Conservation (phyloP, 2,113 vertebrate species). For the Mus pahari region DNA sequence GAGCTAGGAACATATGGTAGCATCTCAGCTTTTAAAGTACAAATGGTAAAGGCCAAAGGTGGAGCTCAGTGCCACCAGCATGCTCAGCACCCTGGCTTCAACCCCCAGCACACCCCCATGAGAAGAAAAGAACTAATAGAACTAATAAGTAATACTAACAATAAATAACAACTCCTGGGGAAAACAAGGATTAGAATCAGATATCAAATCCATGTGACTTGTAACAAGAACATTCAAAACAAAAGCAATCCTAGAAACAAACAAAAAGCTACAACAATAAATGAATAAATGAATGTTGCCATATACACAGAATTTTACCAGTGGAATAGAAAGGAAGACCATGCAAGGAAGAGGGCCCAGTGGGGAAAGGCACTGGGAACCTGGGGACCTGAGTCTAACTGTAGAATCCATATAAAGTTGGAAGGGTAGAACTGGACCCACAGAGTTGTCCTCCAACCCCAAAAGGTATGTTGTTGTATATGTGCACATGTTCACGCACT, state of each 20-base stretch:
- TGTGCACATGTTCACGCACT: not conserved
- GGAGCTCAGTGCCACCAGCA: not conserved
- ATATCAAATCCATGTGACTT: not conserved
- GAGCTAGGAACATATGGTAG: slow-evolving; percentile 89
- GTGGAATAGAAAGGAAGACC: not conserved
- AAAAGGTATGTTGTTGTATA: not conserved
- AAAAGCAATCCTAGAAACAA: not conserved
- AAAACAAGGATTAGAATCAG: not conserved
- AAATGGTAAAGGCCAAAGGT: not conserved
- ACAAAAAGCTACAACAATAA: not conserved
- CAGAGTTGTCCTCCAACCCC: not conserved
- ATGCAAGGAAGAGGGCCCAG: not conserved
- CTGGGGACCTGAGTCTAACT: too few species aligned
- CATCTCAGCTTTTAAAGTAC: slow-evolving; percentile 88
- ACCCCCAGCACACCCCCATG: not conserved
- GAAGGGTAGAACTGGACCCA: not conserved
- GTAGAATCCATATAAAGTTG: not conserved
- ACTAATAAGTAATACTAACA: not conserved
- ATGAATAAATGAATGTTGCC: not conserved
- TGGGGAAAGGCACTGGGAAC: not conserved
- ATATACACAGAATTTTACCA: not conserved
- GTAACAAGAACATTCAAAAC: not conserved
- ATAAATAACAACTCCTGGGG: not conserved
- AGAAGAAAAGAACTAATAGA: not conserved
- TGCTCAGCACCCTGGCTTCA: not conserved